Conservation (phyloP, 2,888 invertebrate genomes). For the Sarcophaga carnaria region DNA sequence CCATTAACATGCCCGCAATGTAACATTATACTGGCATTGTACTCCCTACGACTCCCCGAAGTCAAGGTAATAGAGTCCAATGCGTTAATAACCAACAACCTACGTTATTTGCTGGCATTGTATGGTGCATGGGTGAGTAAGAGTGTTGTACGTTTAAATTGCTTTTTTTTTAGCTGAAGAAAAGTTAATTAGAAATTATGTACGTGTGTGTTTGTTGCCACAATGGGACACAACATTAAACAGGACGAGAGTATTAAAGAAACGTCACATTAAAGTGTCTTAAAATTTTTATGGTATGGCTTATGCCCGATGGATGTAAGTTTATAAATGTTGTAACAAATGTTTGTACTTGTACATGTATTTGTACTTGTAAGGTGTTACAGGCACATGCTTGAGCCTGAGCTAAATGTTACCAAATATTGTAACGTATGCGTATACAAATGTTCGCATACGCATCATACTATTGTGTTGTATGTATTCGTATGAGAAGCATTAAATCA, state of each 20-base stretch:
- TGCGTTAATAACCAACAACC: constrained; percentile 28
- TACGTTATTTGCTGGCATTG: background rate
- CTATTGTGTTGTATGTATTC: too few species aligned
- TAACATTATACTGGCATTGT: constrained; percentile 15
- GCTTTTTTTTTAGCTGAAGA: constrained; percentile 46
- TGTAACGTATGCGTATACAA: background rate
- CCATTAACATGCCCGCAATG: constrained; percentile 38
- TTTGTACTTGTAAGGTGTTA: too few species aligned
- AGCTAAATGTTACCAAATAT: too few species aligned
- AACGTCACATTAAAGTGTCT: too few species aligned
- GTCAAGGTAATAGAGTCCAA: constrained; percentile 16
- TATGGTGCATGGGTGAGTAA: constrained; percentile 22
- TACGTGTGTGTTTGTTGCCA: constrained; percentile 25
- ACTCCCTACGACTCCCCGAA: background rate
- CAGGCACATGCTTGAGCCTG: too few species aligned
- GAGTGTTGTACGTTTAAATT: constrained; percentile 56
- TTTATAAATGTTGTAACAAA: background rate
- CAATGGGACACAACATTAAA: constrained; percentile 41
- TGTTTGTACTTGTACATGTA: background rate
- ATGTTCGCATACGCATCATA: background rate
- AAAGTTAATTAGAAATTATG: constrained; percentile 72
- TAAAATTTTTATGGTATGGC: too few species aligned
- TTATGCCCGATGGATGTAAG: too few species aligned
- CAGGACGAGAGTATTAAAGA: background rate
- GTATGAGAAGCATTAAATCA: background rate